Base-by-base conservation (phyloP, 2,888 invertebrate genomes). In the Chelonus formosanus region DNA sequence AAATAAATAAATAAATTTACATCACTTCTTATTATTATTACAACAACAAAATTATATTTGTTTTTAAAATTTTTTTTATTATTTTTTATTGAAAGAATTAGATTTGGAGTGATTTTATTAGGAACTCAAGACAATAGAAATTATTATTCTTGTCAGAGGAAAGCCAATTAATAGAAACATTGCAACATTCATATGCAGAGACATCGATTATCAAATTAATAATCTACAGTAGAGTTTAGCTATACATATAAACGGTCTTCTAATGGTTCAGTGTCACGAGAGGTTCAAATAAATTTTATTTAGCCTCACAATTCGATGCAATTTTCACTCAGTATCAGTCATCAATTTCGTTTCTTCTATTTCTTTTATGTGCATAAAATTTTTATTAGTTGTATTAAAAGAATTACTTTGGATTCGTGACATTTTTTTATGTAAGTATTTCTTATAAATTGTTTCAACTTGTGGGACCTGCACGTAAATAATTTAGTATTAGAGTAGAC, bases 221-320 rank as follows among this genome's bases (percentile, higher is more conserved):
- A 59, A 48, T 50, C 48, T 47, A 40, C 48, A 45, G 47, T 59
- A 36, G 10, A 59, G 59, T 48, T 48, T 36, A n/a, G 43, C 20
- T 56, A 44, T 54, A 58, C 63, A 45, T 55, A 52, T 40, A 61
- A 62, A 59, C 40, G 53, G 36, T 54, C 61, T 53, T 58, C 58
- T 71, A 70, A 71, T 71, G 63, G 71, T 63, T 59, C 50, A 52
- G 60, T 68, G 65, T 67, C 71, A 71, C 71, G 71, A 68, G 63
- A 71, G 65, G 65, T 53, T 65, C 70, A 67, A 67, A 71, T 70
- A 71, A 71, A 71, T 71, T 71, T 70, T 61, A 59, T 63, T 57
- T 44, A 8, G 8, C 44, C 43, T 31, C 58, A 50, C 47, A 45
- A 44, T 58, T 58, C 44, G 48, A 59, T 36, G 59, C 50, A 6